phyloP scores from a whole-genome alignment of 2,888 invertebrate species.

The Dryomyza anilis region DNA sequence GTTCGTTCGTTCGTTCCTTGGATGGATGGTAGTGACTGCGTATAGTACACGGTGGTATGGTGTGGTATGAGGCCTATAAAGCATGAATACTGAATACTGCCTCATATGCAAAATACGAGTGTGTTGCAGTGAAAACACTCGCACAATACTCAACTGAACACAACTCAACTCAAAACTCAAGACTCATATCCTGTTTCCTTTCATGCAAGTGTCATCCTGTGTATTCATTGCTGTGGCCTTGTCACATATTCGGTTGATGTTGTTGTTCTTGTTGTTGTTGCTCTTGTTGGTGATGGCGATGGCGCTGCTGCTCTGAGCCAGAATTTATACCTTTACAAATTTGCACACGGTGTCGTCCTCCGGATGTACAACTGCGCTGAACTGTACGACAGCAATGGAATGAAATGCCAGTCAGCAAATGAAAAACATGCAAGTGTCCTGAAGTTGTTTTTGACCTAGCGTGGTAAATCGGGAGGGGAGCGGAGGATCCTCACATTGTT shows the following conservation, averaged over 20 bases:
- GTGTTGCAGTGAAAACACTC: neutral
- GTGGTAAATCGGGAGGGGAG: too few relatives aligned
- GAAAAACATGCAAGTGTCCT: too few relatives aligned
- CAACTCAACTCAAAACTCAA: conserved; percentile 5
- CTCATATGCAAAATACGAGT: neutral
- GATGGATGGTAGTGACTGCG: neutral
- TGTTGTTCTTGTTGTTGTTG: neutral
- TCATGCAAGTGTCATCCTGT: conserved; percentile 8
- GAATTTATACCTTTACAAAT: conserved; percentile 8
- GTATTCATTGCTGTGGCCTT: conserved; percentile 3
- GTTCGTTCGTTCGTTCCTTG: neutral
- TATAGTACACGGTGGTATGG: neutral
- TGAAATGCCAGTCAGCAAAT: too few relatives aligned
- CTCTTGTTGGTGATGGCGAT: neutral
- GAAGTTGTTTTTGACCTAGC: too few relatives aligned
- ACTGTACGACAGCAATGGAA: too few relatives aligned
- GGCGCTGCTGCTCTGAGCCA: neutral
- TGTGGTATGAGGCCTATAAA: neutral
- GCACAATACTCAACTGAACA: neutral
- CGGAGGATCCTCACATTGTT: too few relatives aligned
- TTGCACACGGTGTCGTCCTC: neutral
- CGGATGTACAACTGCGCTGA: conserved; percentile 4
- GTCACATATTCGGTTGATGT: neutral
- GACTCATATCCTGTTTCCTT: conserved; percentile 19
- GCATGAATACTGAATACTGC: neutral